phyloP scores from a whole-genome alignment of 1,140 invertebrate genomes.

The Nasonia longicornis region DNA sequence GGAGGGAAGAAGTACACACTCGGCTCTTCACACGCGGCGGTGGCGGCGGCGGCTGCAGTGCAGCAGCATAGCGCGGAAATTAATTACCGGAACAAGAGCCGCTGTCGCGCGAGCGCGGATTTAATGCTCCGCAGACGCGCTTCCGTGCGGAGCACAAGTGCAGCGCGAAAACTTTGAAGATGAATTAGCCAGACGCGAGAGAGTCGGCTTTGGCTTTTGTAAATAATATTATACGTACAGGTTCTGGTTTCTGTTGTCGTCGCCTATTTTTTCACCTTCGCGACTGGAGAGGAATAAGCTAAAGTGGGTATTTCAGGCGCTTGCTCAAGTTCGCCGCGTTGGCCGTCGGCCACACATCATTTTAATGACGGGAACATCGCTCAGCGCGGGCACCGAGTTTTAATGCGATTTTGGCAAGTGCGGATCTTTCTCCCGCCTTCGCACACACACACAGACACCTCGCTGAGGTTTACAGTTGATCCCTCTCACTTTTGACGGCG shows the following conservation, averaged over 20 bases:
- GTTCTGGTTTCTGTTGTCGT: too few species aligned
- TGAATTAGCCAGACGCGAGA: constrained; percentile 10
- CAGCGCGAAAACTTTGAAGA: background rate
- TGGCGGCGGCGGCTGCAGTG: background rate
- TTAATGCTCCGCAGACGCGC: constrained; percentile 16
- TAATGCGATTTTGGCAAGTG: constrained; percentile 63
- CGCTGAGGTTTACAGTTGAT: background rate
- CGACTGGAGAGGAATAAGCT: background rate
- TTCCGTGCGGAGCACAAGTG: background rate
- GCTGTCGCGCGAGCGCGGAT: background rate
- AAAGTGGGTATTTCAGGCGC: constrained; percentile 47
- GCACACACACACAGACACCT: background rate
- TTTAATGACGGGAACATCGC: constrained; percentile 60
- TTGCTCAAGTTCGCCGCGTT: constrained; percentile 53
- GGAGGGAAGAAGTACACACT: background rate
- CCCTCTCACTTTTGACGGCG: background rate
- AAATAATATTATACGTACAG: background rate
- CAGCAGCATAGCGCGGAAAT: background rate
- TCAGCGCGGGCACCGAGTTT: constrained; percentile 52
- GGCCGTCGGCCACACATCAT: constrained; percentile 58
- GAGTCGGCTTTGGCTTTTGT: background rate
- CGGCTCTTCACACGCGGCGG: background rate
- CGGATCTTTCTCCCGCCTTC: background rate
- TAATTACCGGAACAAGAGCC: constrained; percentile 15
- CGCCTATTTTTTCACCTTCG: too few species aligned